phyloP scores from a whole-genome alignment of 2,888 invertebrate genomes.

The Falcaria lacertinaria region DNA sequence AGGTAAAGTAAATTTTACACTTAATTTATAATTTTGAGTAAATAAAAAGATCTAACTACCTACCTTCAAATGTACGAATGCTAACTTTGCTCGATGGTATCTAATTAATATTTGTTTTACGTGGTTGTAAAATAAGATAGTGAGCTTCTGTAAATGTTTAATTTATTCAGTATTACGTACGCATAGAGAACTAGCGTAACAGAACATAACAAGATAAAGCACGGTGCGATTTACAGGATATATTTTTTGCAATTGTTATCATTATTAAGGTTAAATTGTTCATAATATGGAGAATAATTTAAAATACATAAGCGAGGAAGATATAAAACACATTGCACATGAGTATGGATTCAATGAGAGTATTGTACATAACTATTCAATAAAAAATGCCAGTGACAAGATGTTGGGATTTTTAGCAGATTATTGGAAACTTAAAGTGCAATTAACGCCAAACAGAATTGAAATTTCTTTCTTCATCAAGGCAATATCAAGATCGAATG shows the following conservation, averaged over 20 bases:
- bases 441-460: conserved; percentile 22
- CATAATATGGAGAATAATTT: background rate
- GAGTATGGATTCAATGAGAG: conserved; percentile 30
- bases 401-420: conserved; percentile 69
- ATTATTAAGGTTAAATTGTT: too few species aligned
- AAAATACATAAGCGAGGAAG: conserved; percentile 35
- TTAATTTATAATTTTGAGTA: too few species aligned
- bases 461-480: conserved; percentile 55
- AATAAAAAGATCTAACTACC: too few species aligned
- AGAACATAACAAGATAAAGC: background rate
- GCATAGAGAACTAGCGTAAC: too few species aligned
- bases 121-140: background rate
- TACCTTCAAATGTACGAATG: too few species aligned
- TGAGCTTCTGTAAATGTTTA: background rate
- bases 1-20: too few species aligned
- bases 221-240: background rate
- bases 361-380: conserved; percentile 31
- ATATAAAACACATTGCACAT: conserved; percentile 41
- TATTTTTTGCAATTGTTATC: too few species aligned
- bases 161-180: background rate
- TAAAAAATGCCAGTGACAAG: conserved; percentile 54
- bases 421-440: conserved; percentile 59
- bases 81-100: too few species aligned
- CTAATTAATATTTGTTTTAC: background rate
- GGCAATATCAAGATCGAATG: conserved; percentile 50